phyloP scores from a whole-genome alignment of 1,140 invertebrate species.

The Aradophagus sp. region DNA sequence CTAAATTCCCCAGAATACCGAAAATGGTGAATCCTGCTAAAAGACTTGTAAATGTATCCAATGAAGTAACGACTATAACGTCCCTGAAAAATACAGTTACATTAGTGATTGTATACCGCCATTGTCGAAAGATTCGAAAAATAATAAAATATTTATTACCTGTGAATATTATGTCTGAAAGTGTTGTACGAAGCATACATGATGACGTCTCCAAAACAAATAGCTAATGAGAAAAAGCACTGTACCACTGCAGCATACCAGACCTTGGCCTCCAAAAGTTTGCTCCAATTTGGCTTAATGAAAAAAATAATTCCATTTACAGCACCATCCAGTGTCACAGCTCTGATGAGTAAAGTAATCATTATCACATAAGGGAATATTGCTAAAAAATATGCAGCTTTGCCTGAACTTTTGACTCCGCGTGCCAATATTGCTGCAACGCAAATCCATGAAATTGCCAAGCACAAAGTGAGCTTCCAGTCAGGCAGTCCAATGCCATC shows the following conservation, averaged over 20 bases:
- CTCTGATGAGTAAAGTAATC: constrained; percentile 82
- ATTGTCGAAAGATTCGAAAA: too few relatives aligned
- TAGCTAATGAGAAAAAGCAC: constrained; percentile 84
- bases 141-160: constrained; percentile 74
- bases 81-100: constrained; percentile 77
- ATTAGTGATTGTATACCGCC: too few relatives aligned
- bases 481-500: constrained; percentile 83
- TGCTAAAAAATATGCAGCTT: constrained; percentile 87
- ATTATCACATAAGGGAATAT: constrained; percentile 89
- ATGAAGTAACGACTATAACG: constrained; percentile 80
- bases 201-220: constrained; percentile 84
- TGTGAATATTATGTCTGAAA: constrained; percentile 87
- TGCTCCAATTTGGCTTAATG: constrained; percentile 78
- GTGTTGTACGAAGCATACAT: constrained; percentile 89
- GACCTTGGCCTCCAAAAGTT: constrained; percentile 78
- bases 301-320: constrained; percentile 83
- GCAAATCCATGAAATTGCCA: constrained; percentile 84
- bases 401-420: constrained; percentile 85
- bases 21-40: constrained; percentile 90
- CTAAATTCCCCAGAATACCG: constrained; percentile 85
- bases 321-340: constrained; percentile 79
- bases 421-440: constrained; percentile 85
- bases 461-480: constrained; percentile 83
- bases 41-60: constrained; percentile 86
- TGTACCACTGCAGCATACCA: constrained; percentile 87